These are phyloP conservation scores for Zophobas atratus DNA, from an alignment of 1,140 invertebrate species.

Conservation along the genomic window DNA sequence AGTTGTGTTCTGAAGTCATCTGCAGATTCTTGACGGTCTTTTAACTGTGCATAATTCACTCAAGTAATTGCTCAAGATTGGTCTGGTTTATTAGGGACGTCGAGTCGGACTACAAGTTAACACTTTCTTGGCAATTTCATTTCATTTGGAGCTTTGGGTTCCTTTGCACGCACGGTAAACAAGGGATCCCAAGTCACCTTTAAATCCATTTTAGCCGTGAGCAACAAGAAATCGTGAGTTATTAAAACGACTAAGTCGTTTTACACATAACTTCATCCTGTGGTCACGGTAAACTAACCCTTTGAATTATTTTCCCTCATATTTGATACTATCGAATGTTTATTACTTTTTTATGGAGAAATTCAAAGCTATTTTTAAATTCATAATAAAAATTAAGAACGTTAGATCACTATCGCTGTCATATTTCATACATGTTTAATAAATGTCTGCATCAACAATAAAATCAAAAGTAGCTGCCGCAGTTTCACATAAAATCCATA, in stretches of 20 bases:
- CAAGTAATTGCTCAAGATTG: slow-evolving; percentile 18
- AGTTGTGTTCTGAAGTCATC: no score
- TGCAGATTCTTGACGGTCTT: not conserved
- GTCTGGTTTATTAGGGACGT: slow-evolving; percentile 26
- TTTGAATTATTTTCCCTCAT: slow-evolving; percentile 27
- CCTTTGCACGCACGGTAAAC: slow-evolving; percentile 49
- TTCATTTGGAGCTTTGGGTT: slow-evolving; percentile 50
- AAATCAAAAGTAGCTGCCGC: slow-evolving; percentile 16
- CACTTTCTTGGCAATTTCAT: slow-evolving; percentile 54
- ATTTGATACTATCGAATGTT: slow-evolving; percentile 26
- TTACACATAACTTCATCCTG: slow-evolving; percentile 18
- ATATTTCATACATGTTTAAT: slow-evolving; percentile 24
- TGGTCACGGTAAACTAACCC: slow-evolving; percentile 3
- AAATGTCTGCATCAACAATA: slow-evolving; percentile 31
- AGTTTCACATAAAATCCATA: slow-evolving; percentile 11
- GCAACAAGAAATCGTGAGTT: slow-evolving; percentile 50
- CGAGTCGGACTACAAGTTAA: slow-evolving; percentile 44
- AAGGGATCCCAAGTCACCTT: slow-evolving; percentile 49
- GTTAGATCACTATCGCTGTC: slow-evolving; percentile 31
- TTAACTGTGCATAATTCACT: slow-evolving; percentile 16
- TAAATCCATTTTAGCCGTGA: slow-evolving; percentile 49
- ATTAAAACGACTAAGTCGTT: slow-evolving; percentile 47
- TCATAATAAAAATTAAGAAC: slow-evolving; percentile 33
- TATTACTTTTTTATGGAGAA: slow-evolving; percentile 27
- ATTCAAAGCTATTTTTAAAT: slow-evolving; percentile 34